Evolutionary conservation across 1,140 invertebrate genomes (phyloP), one percentile per base, ranked within the genome.

Genomic region (Drosophila pectinifera): DNA sequence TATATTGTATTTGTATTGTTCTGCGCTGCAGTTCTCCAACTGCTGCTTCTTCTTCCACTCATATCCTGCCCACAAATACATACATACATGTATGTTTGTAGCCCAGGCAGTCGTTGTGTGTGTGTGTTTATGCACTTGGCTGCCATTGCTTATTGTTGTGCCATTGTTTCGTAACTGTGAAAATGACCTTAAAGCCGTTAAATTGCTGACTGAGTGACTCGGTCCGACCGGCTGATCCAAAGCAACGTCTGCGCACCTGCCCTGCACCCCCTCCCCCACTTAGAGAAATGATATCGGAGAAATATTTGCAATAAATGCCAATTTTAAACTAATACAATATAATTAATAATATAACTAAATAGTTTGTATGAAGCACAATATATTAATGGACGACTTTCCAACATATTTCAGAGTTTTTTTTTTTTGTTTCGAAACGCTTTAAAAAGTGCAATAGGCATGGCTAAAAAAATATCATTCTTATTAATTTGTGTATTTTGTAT

Each of bases 111-210:
- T 14, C n/a, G n/a, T 5, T 45, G 24, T 67, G 26, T 38, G 16
- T 41, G 38, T 73, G 49, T 75, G 22, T 39, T 34, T 53, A 45
- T 64, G 48, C 70, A 78, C 51, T 81, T 78, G 82, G 78, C 84
- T 89, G 80, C 80, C 86, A 79, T 76, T 62, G 79, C 79, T 70
- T 79, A 64, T 83, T 81, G 78, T 79, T 79, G 78, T 82, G 75
- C 62, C 83, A 89, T 88, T 88, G 84, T 89, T 89, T 89, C 68
- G 76, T 72, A 90, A 84, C 80, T 78, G 84, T 89, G 73, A 88
- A 76, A 89, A 84, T 90, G 77, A 89, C 84, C 84, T 89, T 89
- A 89, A 89, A 89, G 85, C 76, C 76, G 73, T 85, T 90, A 80
- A 88, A 89, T 89, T 84, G 81, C 53, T 73, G 80, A 89, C 78